These are phyloP conservation scores for Anhinga rufa DNA, from an alignment of 2,113 vertebrate species.

Conservation along the genomic window DNA sequence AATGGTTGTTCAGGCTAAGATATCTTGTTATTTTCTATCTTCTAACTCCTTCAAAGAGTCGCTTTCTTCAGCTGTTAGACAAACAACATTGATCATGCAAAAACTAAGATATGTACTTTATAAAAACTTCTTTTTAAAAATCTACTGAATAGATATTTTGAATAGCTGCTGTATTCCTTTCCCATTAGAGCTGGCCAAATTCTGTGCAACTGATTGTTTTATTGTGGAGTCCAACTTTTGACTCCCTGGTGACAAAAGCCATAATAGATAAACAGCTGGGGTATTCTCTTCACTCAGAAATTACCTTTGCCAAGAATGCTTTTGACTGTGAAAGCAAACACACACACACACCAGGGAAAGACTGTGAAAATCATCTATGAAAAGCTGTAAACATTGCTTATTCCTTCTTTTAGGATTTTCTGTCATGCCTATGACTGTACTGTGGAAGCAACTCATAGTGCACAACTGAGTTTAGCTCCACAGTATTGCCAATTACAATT, in stretches of 20 bases:
- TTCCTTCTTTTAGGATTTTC: not conserved
- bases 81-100: not conserved
- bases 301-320: slow-evolving; percentile 43
- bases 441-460: not conserved
- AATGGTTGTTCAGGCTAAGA: not conserved
- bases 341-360: not conserved
- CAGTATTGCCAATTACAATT: not conserved
- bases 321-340: slow-evolving; percentile 33
- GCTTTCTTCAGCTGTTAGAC: not conserved
- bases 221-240: slow-evolving; percentile 25
- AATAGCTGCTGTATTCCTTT: not conserved
- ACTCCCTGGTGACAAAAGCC: slow-evolving; percentile 34
- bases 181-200: not conserved
- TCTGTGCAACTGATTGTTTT: slow-evolving; percentile 14
- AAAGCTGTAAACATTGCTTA: not conserved
- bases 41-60: not conserved
- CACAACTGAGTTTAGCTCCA: not conserved
- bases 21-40: not conserved
- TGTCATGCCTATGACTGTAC: not conserved
- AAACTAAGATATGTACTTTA: not conserved
- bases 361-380: slow-evolving; percentile 9
- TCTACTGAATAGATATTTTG: not conserved
- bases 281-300: slow-evolving; percentile 3
- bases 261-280: slow-evolving; percentile 37
- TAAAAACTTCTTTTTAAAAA: not conserved